Conservation (phyloP, 2,888 invertebrate genomes). For the Anoplius nigerrimus region DNA sequence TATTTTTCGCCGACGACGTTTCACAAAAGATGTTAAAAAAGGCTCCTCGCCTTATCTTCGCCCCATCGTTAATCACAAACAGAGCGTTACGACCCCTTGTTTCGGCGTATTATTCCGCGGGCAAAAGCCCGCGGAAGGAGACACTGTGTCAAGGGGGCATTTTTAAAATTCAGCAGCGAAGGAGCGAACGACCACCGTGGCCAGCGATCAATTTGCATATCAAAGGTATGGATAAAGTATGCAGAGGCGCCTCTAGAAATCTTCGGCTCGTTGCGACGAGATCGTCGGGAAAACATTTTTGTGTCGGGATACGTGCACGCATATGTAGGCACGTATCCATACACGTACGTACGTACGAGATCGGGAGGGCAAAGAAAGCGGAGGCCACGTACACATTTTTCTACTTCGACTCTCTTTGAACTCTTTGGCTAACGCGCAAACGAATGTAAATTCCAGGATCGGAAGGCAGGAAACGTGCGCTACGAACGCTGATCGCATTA, state of each 20-base stretch:
- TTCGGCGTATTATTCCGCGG: too few species aligned
- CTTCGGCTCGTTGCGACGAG: constrained; percentile 28
- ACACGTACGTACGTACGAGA: constrained; percentile 8
- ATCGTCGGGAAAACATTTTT: constrained; percentile 37
- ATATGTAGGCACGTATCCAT: constrained; percentile 11
- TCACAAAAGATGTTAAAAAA: too few species aligned
- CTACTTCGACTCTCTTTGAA: too few species aligned
- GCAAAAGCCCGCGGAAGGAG: background rate
- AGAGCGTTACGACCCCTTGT: too few species aligned
- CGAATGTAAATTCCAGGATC: too few species aligned
- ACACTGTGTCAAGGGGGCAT: constrained; percentile 15
- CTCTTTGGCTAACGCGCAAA: too few species aligned
- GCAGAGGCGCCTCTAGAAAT: constrained; percentile 42
- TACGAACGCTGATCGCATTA: too few species aligned
- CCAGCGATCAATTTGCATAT: constrained; percentile 49
- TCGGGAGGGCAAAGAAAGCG: constrained; percentile 14
- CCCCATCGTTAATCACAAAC: too few species aligned
- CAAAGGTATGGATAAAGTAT: constrained; percentile 46
- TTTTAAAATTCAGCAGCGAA: constrained; percentile 43
- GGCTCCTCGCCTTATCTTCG: too few species aligned
- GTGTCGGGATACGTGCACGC: background rate
- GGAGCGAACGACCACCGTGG: constrained; percentile 16
- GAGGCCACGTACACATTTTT: too few species aligned
- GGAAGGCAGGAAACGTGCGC: too few species aligned
- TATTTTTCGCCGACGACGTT: too few species aligned